Percentiles rank a stretch among this genome's conserved stretches.
Evolutionary conservation across 37 sponge, comb jelly and placozoan genomes (phyloP).

Genomic region (Corticium candelabrum): DNA sequence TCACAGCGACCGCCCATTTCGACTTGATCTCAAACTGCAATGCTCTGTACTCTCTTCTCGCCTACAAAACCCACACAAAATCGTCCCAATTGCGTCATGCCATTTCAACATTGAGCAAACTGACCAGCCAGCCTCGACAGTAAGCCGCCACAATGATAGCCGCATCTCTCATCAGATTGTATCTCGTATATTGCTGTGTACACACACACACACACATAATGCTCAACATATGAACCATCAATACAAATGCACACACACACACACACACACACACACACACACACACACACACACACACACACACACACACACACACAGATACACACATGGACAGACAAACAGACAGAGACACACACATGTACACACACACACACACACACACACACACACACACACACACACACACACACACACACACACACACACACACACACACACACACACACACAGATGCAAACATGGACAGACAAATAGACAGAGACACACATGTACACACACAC

Average conservation of each 20-base stretch:
- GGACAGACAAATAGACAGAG: too few species aligned
- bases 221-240: too few species aligned
- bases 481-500: too few species aligned
- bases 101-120: not conserved
- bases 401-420: not conserved
- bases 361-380: not conserved
- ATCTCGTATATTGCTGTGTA: not conserved
- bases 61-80: constrained; percentile 16
- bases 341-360: too few species aligned
- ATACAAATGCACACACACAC: not conserved
- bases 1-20: constrained; percentile 24
- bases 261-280: constrained; percentile 5
- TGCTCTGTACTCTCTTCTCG: constrained; percentile 20
- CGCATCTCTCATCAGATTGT: not conserved
- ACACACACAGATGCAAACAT: too few species aligned
- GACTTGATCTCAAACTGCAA: constrained; percentile 16
- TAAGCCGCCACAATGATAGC: not conserved
- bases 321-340: too few species aligned
- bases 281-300: not conserved
- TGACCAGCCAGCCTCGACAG: not conserved
- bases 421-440: constrained; percentile 5
- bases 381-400: not conserved
- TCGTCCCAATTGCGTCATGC: not conserved
- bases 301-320: too few species aligned
- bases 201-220: too few species aligned